phyloP scores from a whole-genome alignment of 2,888 invertebrate genomes.

The Adineta ricciae region DNA sequence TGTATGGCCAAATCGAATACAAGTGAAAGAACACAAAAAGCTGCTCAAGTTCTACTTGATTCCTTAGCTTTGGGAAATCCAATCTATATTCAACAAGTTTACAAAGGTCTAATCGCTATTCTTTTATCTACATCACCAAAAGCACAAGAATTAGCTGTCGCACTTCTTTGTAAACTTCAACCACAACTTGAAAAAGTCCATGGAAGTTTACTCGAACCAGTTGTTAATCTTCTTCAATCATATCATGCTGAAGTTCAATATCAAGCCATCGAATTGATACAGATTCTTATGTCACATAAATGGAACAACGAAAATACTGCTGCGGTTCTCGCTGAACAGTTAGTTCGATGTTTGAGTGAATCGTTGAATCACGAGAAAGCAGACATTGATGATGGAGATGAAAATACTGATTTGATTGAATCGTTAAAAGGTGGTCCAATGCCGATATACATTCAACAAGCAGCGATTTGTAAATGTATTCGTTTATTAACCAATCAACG shows the following conservation, averaged over 20 bases:
- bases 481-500: conserved; percentile 45
- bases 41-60: conserved; percentile 44
- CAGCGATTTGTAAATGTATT: conserved; percentile 48
- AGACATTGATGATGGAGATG: conserved; percentile 43
- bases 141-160: conserved; percentile 50
- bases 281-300: conserved; percentile 46
- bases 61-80: conserved; percentile 48
- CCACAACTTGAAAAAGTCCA: conserved; percentile 45
- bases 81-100: conserved; percentile 48
- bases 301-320: conserved; percentile 20
- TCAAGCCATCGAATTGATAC: conserved; percentile 49
- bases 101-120: conserved; percentile 50
- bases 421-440: conserved; percentile 18
- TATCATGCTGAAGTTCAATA: conserved; percentile 50
- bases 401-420: conserved; percentile 37
- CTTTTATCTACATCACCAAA: conserved; percentile 50
- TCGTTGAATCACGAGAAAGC: conserved; percentile 38
- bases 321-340: background rate
- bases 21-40: conserved; percentile 46
- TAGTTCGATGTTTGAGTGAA: background rate
- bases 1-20: conserved; percentile 48
- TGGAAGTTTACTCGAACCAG: conserved; percentile 46
- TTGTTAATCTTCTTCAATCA: conserved; percentile 45
- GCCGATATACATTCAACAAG: conserved; percentile 47
- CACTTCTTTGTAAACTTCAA: conserved; percentile 47